A percentile compares a stretch with the other conserved stretches of the same genome.
These are phyloP conservation scores for Python bivittatus DNA, from an alignment of 2,113 vertebrate genomes.

Conservation along the genomic window DNA sequence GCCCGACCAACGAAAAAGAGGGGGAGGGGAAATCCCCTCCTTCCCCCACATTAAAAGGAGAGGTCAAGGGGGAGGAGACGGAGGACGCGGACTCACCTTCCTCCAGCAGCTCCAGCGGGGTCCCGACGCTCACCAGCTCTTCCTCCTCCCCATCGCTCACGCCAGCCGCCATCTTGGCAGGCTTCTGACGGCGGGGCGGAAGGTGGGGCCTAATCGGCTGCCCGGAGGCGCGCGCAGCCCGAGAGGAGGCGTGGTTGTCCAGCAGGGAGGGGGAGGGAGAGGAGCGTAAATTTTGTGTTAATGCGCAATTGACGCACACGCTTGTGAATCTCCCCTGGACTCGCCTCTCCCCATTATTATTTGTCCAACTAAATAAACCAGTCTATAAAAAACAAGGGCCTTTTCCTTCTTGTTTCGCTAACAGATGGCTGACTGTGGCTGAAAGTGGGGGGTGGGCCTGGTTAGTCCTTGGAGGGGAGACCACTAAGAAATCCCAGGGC, in stretches of 20 bases:
- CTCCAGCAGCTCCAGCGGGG: constrained; percentile 79
- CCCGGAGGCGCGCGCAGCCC: background rate
- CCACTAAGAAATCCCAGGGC: too few species aligned
- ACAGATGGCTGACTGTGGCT: too few species aligned
- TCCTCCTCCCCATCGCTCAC: constrained; percentile 72
- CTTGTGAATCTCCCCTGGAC: too few species aligned
- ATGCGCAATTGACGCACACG: too few species aligned
- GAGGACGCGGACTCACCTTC: constrained; percentile 74
- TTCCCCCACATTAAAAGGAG: background rate
- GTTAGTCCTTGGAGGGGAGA: too few species aligned
- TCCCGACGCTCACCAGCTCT: constrained; percentile 82
- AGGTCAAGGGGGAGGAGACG: background rate
- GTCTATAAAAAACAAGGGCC: too few species aligned
- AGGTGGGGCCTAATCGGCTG: background rate
- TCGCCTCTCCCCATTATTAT: background rate
- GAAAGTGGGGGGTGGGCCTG: too few species aligned
- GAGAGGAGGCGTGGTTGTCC: background rate
- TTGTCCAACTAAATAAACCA: too few species aligned
- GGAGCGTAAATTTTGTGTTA: background rate
- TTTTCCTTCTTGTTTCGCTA: too few species aligned
- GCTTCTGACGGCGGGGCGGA: background rate
- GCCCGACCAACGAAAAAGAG: background rate
- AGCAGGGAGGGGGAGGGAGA: background rate
- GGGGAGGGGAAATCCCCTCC: background rate
- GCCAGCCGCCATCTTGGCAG: constrained; percentile 76